Evolutionary conservation across 1,140 invertebrate species (phyloP), one percentile per base, ranked within the genome.

Genomic region (Augochlora pura): DNA sequence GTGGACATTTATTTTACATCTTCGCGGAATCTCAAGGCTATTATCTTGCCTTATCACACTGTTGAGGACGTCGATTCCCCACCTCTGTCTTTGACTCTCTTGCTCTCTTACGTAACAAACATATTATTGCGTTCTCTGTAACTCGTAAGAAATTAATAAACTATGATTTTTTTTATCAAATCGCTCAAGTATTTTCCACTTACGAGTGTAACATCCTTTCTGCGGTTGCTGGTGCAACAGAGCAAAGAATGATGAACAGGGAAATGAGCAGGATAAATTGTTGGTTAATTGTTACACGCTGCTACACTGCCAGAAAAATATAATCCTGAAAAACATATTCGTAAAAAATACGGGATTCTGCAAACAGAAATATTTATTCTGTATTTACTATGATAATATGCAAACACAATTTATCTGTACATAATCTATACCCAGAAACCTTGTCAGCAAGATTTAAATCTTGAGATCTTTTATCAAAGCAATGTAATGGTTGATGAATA

Each of bases 31-130:
- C 85, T 57, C 75, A 25, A n/a, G 64, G 42, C 27, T 78, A 87
- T 81, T 84, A 80, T 83, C 75, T 42, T 38, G 49, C 12, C 32
- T 84, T 82, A 86, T 82, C 77, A n/a, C 25, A 60, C 42, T 4
- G 2, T 49, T 8, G n/a, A 63, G 42, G 18, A 57, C n/a, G n/a
- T 59, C 63, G 62, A 16, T 42, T n/a, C 52, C 38, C 25, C 42
- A 23, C 8, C 64, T 66, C 12, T 65, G 49, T 32, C 59, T 69
- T 25, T 25, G 18, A 6, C 46, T 68, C 21, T 84, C 8, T 25
- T n/a, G 14, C 59, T 64, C 16, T 77, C 65, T 84, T 85, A 75
- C 52, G 32, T 76, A 85, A 85, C 69, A 69, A 59, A 68, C 27
- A 70, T 75, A 49, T 60, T 71, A 62, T 25, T 73, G 42, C 49